phyloP scores from a whole-genome alignment of 2,888 invertebrate genomes.

The Tiliacea citrago region DNA sequence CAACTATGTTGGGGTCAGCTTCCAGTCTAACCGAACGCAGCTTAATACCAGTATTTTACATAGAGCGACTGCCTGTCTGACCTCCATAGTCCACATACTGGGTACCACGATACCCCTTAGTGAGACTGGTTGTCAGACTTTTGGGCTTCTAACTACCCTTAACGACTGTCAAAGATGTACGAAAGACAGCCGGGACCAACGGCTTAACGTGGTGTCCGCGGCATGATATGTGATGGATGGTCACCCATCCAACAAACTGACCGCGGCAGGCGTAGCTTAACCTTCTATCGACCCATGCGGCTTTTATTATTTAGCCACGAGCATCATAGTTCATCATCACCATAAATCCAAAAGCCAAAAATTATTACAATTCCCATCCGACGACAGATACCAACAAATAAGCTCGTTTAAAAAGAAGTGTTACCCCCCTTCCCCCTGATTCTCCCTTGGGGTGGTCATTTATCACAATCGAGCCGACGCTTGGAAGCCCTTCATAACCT shows the following conservation, averaged over 20 bases:
- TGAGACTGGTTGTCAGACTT: too few species aligned
- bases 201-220: too few species aligned
- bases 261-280: neutral
- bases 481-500: slow-evolving; percentile 69
- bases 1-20: too few species aligned
- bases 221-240: neutral
- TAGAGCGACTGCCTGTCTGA: too few species aligned
- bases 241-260: neutral
- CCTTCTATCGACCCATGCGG: neutral
- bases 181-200: too few species aligned
- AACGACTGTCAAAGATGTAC: too few species aligned
- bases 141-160: too few species aligned
- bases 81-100: too few species aligned
- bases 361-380: slow-evolving; percentile 23
- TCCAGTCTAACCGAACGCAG: too few species aligned
- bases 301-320: neutral
- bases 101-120: too few species aligned
- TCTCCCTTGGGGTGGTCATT: slow-evolving; percentile 62
- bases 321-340: neutral
- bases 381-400: slow-evolving; percentile 30
- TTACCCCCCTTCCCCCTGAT: slow-evolving; percentile 10
- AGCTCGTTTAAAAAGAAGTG: slow-evolving; percentile 55
- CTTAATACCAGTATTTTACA: too few species aligned
- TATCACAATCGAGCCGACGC: slow-evolving; percentile 71
- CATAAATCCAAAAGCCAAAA: slow-evolving; percentile 23